Percentiles rank a stretch among this genome's conserved stretches.
Conservation (phyloP, 2,113 vertebrate species). For the Micronycteris hirsuta region DNA sequence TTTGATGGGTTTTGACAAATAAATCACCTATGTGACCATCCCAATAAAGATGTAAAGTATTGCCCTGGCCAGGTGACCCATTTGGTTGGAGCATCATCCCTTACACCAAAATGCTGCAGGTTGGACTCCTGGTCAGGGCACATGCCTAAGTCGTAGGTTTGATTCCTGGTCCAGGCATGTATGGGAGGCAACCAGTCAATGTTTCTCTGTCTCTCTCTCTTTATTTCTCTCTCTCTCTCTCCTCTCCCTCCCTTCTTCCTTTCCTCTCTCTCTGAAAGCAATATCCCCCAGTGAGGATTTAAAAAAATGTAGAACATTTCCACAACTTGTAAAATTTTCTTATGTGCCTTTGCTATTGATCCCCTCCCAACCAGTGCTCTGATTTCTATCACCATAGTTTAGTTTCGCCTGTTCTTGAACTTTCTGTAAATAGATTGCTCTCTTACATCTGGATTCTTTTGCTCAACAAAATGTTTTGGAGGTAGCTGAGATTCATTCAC, state of each 20-base stretch:
- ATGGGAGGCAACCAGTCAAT: too few species aligned
- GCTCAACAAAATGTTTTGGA: background rate
- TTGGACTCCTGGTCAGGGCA: too few species aligned
- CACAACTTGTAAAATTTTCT: background rate
- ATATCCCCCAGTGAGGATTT: too few species aligned
- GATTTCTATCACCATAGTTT: background rate
- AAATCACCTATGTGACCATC: background rate
- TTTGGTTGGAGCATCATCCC: too few species aligned
- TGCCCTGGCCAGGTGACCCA: too few species aligned
- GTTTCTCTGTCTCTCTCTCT: too few species aligned
- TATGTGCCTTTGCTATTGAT: background rate
- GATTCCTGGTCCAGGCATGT: too few species aligned
- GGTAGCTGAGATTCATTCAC: background rate
- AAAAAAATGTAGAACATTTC: background rate
- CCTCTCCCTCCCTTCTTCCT: too few species aligned
- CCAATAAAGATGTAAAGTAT: background rate
- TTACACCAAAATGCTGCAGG: too few species aligned
- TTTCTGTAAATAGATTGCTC: background rate
- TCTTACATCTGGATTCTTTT: background rate
- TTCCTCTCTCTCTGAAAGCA: too few species aligned
- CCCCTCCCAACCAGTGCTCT: background rate
- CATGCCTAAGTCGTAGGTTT: too few species aligned
- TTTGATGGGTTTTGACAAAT: slow-evolving; percentile 5
- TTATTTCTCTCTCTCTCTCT: too few species aligned
- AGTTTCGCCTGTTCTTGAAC: background rate